phyloP scores from a whole-genome alignment of 1,140 invertebrate species.

The Acyrthosiphon pisum region DNA sequence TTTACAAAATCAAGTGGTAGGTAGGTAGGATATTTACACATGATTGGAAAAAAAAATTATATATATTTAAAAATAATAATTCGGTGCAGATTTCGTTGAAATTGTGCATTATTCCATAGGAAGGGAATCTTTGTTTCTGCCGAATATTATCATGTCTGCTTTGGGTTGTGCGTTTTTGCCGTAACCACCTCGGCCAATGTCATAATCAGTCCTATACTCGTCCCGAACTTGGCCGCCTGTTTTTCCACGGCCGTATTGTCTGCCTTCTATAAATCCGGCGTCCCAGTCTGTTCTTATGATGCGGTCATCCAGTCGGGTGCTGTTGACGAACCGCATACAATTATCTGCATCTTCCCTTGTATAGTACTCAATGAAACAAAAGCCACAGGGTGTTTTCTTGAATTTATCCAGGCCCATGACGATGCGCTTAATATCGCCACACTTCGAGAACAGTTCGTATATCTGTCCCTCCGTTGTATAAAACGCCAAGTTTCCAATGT shows the following conservation, averaged over 20 bases:
- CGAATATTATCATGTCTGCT: slow-evolving; percentile 63
- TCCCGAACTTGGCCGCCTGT: slow-evolving; percentile 98
- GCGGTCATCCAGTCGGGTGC: slow-evolving; percentile 95
- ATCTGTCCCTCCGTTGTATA: slow-evolving; percentile 99
- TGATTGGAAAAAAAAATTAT: background rate
- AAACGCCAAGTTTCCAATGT: slow-evolving; percentile 98
- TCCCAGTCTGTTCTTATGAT: slow-evolving; percentile 99
- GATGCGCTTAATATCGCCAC: slow-evolving; percentile 94
- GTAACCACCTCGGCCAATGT: slow-evolving; percentile 94
- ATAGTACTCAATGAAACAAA: slow-evolving; percentile 99
- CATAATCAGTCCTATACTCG: slow-evolving; percentile 97
- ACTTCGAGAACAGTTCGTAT: slow-evolving; percentile 94
- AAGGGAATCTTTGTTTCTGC: slow-evolving; percentile 43
- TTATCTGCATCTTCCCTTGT: slow-evolving; percentile 86
- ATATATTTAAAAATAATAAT: background rate
- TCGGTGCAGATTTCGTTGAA: background rate
- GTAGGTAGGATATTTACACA: background rate
- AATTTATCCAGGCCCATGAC: slow-evolving; percentile 99
- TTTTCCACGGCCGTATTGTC: slow-evolving; percentile 98
- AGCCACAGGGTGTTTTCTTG: slow-evolving; percentile 98
- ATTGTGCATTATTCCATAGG: slow-evolving; percentile 49
- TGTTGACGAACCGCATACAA: slow-evolving; percentile 96
- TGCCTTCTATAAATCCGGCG: slow-evolving; percentile 96
- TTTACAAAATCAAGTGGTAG: slow-evolving; percentile 12
- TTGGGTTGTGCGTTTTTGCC: slow-evolving; percentile 92